Evolutionary conservation across 2,888 invertebrate genomes (phyloP), one percentile per base, ranked within the genome.

Genomic region (Campoplex capitator): DNA sequence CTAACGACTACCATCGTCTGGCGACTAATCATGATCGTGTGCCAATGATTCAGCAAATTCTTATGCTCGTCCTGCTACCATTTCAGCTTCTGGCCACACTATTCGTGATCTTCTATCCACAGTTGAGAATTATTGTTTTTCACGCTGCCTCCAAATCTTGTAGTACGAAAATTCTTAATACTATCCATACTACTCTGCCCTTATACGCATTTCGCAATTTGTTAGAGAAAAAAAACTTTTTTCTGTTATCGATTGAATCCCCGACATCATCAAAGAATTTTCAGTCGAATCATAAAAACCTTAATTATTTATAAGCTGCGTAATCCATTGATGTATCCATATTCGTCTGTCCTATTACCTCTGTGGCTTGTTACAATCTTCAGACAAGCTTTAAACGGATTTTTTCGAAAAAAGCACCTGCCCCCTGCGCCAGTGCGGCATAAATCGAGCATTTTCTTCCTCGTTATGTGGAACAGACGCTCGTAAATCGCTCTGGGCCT

Each of bases 1-100:
- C 76, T 83, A 90, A 89, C 89, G 88, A 87, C 88, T 88, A 11
- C 89, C 85, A 65, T 56, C 87, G 87, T 87, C 85, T 74, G 83
- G 48, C 70, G 82, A 75, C 84, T 75, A 65, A 87, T 70, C 84
- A 54, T 71, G 71, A 73, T 86, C 86, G 71, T 76, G 71, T 54
- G 42, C 38, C 78, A 65, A 83, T 84, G 75, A 83, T 80, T 85
- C 84, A 77, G 81, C 78, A 45, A 85, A 71, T 82, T 51, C 70
- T 58, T 35, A 84, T 54, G 67, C 48, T 42, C 42, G 68, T 56
- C 32, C 35, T 4, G 28, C 48, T 79, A 73, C 71, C 11, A n/a
- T 62, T 76, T 56, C 51, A 54, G 70, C 75, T 80, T 28, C 80
- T 56, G 56, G 45, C 70, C 65, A 32, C 68, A 23, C 23, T 23